phyloP scores from a whole-genome alignment of 2,888 invertebrate genomes.

The Matsumyia berberina region DNA sequence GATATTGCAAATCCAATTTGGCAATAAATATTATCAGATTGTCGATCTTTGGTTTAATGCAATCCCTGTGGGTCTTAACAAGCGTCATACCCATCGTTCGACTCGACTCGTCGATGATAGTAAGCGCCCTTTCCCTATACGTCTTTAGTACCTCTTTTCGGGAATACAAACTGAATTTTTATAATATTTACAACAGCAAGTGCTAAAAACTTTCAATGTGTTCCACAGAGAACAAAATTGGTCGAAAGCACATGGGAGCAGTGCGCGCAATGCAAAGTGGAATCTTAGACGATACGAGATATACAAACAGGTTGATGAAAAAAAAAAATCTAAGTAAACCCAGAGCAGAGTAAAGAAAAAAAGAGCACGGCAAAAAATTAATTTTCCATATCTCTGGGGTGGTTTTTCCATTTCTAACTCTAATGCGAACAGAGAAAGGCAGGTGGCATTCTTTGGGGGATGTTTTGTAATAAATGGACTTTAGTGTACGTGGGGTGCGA shows the following conservation, averaged over 20 bases:
- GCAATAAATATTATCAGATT: constrained; percentile 1
- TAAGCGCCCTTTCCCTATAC: neutral
- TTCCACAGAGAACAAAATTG: constrained; percentile 47
- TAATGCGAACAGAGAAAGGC: constrained; percentile 37
- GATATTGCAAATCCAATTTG: too few relatives aligned
- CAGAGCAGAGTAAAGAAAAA: constrained; percentile 11
- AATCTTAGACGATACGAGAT: constrained; percentile 3
- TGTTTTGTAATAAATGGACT: constrained; percentile 66
- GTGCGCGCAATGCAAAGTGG: constrained; percentile 26
- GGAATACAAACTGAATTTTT: constrained; percentile 34
- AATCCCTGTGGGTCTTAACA: neutral
- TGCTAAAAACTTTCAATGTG: constrained; percentile 37
- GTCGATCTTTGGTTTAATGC: neutral
- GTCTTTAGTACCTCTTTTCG: constrained; percentile 1
- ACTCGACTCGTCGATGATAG: constrained; percentile 12
- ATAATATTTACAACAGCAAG: constrained; percentile 8
- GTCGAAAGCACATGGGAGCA: constrained; percentile 47
- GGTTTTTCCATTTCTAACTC: constrained; percentile 50
- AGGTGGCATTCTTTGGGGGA: constrained; percentile 59
- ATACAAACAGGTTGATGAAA: constrained; percentile 28
- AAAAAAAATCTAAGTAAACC: constrained; percentile 53
- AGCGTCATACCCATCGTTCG: neutral
- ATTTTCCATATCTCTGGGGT: constrained; percentile 69
- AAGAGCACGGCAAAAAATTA: constrained; percentile 64
- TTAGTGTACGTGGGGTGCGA: constrained; percentile 52